Base-by-base conservation (phyloP, 2,797 vertebrate species). In the Molossus molossus region DNA sequence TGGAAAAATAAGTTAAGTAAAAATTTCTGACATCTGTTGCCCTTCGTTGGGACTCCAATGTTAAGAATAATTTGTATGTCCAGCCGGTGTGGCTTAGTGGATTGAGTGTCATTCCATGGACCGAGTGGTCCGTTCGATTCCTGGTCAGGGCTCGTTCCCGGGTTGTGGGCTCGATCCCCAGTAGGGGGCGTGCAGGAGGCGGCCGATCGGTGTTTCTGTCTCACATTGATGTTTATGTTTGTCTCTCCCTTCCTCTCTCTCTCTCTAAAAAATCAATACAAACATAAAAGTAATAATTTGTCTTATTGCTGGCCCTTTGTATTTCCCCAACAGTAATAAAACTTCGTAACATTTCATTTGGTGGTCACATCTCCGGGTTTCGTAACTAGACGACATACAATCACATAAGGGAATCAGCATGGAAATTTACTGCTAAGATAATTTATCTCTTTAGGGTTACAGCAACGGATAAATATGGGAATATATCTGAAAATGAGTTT, bases 11-110 rank as follows among this genome's bases (percentile, higher is more conserved):
- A 89, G 91, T 95, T 91, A 75, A 95, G 90, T 96, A 92, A 97
- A 96, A 94, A 96, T 95, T 69, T 92, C 94, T 96, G 80, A 96
- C 95, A 96, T 95, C 92, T 96, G 79, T 96, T 95, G 90, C 80
- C 94, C 95, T 95, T 95, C 69, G 14, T 48, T 92, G 92, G 82
- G 69, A 94, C 85, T 58, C 58, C 27, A 55, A 23, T 83, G 82
- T 92, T 90, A 89, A 89, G 70, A 97, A 95, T 96, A 94, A 95
- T 95, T 95, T 87, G 72, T 87, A 72, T 45, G 40, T 45, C 40
- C 40, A 45, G 40, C 40, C 40, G 40, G 40, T 45, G 40, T 45
- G 40, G 40, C 40, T 45, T 6, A 45, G 40, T 45, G 40, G 40
- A 45, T 45, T 45, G 40, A 45, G 3, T 6, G 40, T 45, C 40